Evolutionary conservation across 2,888 invertebrate genomes (phyloP), one percentile per base, ranked within the genome.

Genomic region (Drosophila algonquin): DNA sequence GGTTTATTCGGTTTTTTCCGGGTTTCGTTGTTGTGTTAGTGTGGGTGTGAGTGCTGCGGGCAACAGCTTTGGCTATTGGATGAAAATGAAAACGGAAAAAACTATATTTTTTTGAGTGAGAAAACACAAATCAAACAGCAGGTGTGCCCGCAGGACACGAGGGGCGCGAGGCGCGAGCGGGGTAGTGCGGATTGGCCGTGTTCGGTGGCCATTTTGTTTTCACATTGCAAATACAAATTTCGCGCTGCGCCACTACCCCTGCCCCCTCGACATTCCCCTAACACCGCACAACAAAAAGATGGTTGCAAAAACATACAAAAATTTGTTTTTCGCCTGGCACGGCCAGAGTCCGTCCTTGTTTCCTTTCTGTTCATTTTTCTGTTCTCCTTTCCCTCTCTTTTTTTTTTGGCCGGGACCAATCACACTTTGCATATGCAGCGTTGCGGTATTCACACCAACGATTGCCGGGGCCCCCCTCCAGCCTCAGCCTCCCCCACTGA

Each of bases 41-140:
- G 4, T 40, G 6, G 7, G 14, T 40, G 10, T n/a, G 40, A 21
- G 21, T 21, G 3, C 21, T 21, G 21, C 35, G 35, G 35, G 4
- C 35, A 35, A 69, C 61, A 61, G 79, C 54, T 63, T 63, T 61
- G 48, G 57, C 55, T 21, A 51, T 70, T 69, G 62, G 61, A 44
- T 45, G 51, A 74, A 70, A 67, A 63, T 60, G 59, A 53, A 55
- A 51, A 72, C 50, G 44, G 14, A 54, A 69, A 72, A 69, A 69
- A 61, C 53, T 63, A 53, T 63, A 53, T 21, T 52, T 58, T 62
- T 71, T 44, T 69, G 70, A 69, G 70, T 45, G 65, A 51, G 59
- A 40, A 70, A 71, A 76, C 73, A 80, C 89, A 83, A 80, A 87
- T 87, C 81, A 88, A 86, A 87, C 89, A 88, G 89, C 83, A 83